phyloP scores from a whole-genome alignment of 2,797 vertebrate genomes.

The Amblyraja radiata region DNA sequence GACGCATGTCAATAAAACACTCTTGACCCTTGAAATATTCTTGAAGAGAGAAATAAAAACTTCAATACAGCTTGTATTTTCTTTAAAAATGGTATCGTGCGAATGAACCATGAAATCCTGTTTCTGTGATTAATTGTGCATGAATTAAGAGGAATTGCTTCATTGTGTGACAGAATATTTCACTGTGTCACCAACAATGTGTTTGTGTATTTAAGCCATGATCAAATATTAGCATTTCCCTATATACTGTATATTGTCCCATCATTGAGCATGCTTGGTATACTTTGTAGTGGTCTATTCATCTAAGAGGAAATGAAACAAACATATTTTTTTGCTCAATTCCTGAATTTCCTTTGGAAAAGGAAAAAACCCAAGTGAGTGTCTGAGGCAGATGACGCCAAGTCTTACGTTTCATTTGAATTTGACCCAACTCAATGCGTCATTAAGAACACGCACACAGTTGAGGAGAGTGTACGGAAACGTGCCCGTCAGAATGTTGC shows the following conservation, averaged over 20 bases:
- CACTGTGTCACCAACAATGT: background rate
- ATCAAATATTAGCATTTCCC: too few relatives aligned
- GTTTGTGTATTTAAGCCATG: background rate
- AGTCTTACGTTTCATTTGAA: background rate
- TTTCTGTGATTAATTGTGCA: background rate
- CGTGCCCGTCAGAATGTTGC: background rate
- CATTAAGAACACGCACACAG: background rate
- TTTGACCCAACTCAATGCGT: background rate
- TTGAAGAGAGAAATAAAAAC: background rate
- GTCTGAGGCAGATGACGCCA: background rate
- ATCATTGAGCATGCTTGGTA: background rate
- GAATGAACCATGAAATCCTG: background rate
- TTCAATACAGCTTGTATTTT: background rate
- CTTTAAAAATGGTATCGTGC: background rate
- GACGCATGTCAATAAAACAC: too few relatives aligned
- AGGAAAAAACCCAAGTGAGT: background rate
- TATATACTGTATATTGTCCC: too few relatives aligned
- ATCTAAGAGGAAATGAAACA: background rate
- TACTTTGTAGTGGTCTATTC: background rate
- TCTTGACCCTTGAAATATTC: background rate
- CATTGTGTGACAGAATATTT: background rate
- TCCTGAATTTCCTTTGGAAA: constrained; percentile 4
- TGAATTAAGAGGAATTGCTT: background rate
- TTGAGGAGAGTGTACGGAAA: background rate
- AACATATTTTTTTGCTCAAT: background rate